A percentile compares a stretch with the other conserved stretches of the same genome.
phyloP scores from a whole-genome alignment of 2,113 vertebrate genomes.

The Heterotis niloticus region DNA sequence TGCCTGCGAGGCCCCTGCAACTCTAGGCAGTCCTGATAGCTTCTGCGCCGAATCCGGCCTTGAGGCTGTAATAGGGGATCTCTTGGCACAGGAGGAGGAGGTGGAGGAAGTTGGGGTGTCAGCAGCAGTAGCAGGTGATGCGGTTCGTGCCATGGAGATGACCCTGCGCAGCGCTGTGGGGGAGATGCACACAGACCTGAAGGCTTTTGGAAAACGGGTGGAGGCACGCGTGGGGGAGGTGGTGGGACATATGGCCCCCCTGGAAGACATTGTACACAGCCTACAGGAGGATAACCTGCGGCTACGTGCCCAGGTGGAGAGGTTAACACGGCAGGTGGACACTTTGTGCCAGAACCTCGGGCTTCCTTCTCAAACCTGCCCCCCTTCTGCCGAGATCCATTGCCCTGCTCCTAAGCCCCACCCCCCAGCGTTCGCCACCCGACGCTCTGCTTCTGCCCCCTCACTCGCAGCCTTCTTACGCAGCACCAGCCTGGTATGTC shows the following conservation, averaged over 20 bases:
- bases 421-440: constrained; percentile 69
- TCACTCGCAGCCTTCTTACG: constrained; percentile 51
- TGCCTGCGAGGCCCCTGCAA: constrained; percentile 37
- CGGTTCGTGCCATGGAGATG: constrained; percentile 49
- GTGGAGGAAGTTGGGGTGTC: constrained; percentile 39
- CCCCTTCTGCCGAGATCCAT: constrained; percentile 49
- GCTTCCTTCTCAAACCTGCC: constrained; percentile 53
- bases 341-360: constrained; percentile 60
- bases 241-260: constrained; percentile 50
- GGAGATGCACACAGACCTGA: constrained; percentile 71
- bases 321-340: constrained; percentile 65
- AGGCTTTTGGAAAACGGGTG: constrained; percentile 61
- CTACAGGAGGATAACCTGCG: constrained; percentile 74
- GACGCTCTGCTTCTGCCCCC: constrained; percentile 63
- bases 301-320: constrained; percentile 70
- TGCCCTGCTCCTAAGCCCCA: constrained; percentile 56
- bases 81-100: constrained; percentile 41
- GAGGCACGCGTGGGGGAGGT: constrained; percentile 64
- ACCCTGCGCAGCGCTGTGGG: constrained; percentile 56
- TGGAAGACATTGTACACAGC: constrained; percentile 54
- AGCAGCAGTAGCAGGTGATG: background rate
- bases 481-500: constrained; percentile 67
- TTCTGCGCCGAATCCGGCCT: constrained; percentile 57
- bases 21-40: constrained; percentile 40
- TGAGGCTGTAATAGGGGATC: constrained; percentile 57